These are phyloP conservation scores for Cydia strobilella DNA, from an alignment of 1,140 invertebrate species.

Conservation along the genomic window DNA sequence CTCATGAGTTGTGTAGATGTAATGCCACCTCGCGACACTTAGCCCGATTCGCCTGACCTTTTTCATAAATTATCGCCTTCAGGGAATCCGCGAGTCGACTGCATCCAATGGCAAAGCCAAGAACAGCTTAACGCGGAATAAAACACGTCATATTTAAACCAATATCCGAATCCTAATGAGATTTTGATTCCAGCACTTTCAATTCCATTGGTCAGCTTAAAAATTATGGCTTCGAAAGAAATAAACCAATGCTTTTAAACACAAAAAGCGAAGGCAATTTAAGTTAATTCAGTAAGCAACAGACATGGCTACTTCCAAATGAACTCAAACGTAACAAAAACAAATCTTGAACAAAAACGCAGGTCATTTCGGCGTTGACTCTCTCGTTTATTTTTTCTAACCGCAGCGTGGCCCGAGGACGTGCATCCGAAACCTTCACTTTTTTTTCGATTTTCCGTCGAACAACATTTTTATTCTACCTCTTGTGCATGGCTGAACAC, in stretches of 20 bases:
- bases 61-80: constrained; percentile 16
- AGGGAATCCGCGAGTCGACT: neutral
- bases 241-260: constrained; percentile 58
- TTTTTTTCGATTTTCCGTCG: constrained; percentile 58
- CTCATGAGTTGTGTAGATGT: constrained; percentile 48
- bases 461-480: constrained; percentile 64
- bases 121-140: neutral
- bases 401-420: constrained; percentile 60
- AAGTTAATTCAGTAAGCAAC: constrained; percentile 78
- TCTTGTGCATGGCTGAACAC: constrained; percentile 61
- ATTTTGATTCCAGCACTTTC: constrained; percentile 38
- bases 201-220: constrained; percentile 38
- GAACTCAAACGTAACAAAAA: constrained; percentile 79
- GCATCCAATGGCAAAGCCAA: neutral
- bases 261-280: constrained; percentile 74
- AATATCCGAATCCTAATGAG: constrained; percentile 32
- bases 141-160: neutral
- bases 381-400: constrained; percentile 77
- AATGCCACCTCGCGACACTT: constrained; percentile 43
- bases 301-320: constrained; percentile 79
- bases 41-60: constrained; percentile 14
- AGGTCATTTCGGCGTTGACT: constrained; percentile 75
- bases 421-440: constrained; percentile 72
- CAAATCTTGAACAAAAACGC: constrained; percentile 78
- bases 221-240: constrained; percentile 59